Conservation (phyloP, 2,797 vertebrate genomes). For the Tarsius wallacei region DNA sequence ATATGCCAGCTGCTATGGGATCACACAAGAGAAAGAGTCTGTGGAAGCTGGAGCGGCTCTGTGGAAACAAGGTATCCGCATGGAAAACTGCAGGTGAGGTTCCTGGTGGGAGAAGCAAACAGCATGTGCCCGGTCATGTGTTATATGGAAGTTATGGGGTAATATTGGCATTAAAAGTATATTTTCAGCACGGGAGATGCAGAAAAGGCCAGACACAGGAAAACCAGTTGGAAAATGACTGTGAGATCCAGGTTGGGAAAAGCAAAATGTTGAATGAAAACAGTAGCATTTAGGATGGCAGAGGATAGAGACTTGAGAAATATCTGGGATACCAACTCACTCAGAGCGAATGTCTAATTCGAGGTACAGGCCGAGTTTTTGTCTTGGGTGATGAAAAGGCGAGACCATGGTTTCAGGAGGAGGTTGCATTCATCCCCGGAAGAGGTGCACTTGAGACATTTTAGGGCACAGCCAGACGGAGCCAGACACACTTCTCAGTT, state of each 20-base stretch:
- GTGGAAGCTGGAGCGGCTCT: neutral
- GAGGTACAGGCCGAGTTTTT: neutral
- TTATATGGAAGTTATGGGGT: neutral
- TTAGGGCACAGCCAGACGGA: neutral
- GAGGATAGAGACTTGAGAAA: neutral
- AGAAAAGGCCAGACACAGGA: too few species aligned
- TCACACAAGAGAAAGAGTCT: neutral
- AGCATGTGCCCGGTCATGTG: too few species aligned
- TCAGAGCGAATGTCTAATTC: neutral
- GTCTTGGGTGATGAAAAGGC: neutral
- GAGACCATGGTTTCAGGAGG: neutral
- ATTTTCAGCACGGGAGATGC: neutral
- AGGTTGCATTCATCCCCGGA: neutral
- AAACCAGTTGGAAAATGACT: neutral
- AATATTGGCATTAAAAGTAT: neutral
- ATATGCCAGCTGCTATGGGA: neutral
- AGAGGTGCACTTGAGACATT: neutral
- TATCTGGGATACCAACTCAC: neutral
- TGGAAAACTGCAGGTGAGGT: neutral
- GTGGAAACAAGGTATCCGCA: neutral
- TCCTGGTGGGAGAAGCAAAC: neutral
- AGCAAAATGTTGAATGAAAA: neutral
- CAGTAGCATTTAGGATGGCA: neutral
- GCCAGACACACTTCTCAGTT: neutral
- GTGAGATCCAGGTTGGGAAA: neutral